phyloP scores from a whole-genome alignment of 2,797 vertebrate species.

The Melanotaenia pygmaea region DNA sequence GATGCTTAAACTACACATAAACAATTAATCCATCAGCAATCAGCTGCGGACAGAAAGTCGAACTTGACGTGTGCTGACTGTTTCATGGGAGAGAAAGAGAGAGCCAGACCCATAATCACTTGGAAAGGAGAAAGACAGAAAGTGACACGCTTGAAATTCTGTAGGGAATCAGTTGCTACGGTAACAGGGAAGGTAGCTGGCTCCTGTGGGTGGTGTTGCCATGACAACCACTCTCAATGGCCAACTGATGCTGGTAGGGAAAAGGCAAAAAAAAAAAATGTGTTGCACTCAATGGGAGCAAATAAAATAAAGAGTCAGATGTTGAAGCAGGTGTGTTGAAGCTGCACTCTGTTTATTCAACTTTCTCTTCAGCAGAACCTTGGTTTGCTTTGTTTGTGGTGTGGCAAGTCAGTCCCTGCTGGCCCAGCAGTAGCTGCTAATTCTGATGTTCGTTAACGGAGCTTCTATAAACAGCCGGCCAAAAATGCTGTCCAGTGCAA shows the following conservation, averaged over 20 bases:
- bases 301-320: conserved; percentile 42
- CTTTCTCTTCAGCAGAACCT: conserved; percentile 18
- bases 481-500: conserved; percentile 23
- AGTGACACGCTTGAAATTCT: conserved; percentile 83
- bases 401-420: conserved; percentile 13
- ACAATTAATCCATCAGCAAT: conserved; percentile 30
- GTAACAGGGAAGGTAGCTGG: conserved; percentile 85
- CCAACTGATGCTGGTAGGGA: conserved; percentile 82
- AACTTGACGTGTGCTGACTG: conserved; percentile 58
- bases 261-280: conserved; percentile 54
- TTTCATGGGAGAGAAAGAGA: conserved; percentile 37
- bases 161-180: conserved; percentile 85
- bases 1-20: conserved; percentile 46
- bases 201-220: conserved; percentile 86
- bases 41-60: conserved; percentile 29
- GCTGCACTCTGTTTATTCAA: conserved; percentile 24
- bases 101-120: conserved; percentile 44
- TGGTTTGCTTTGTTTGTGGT: conserved; percentile 14
- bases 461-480: conserved; percentile 41
- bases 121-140: conserved; percentile 36
- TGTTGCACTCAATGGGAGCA: conserved; percentile 32
- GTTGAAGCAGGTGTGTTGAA: conserved; percentile 36
- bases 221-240: conserved; percentile 82
- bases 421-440: conserved; percentile 37
- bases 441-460: conserved; percentile 58